A percentile compares a stretch with the other conserved stretches of the same genome.
Conservation (phyloP, 2,888 invertebrate species). For the Heteromyza rotundicornis region DNA sequence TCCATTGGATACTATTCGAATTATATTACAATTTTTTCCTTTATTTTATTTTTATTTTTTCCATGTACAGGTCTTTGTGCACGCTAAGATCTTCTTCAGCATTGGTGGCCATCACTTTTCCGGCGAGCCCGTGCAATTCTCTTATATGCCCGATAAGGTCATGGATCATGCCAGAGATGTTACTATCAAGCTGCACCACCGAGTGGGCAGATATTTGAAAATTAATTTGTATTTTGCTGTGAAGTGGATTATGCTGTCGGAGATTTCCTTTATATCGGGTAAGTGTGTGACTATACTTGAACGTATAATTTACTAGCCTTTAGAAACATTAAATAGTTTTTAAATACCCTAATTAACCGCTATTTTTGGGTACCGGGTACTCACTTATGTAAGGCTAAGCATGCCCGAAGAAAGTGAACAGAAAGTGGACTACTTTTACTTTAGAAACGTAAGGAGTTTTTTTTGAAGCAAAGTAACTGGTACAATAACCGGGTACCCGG, state of each 20-base stretch:
- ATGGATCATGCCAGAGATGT: constrained; percentile 82
- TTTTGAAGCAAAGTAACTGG: no score
- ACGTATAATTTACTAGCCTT: no score
- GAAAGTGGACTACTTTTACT: no score
- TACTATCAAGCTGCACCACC: constrained; percentile 77
- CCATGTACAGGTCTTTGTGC: constrained; percentile 78
- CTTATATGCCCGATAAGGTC: constrained; percentile 76
- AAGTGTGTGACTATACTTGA: no score
- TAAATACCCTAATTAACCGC: no score
- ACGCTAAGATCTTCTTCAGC: constrained; percentile 78
- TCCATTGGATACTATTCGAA: no score
- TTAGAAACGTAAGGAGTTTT: no score
- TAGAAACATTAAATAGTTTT: no score
- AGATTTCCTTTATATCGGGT: constrained; percentile 84
- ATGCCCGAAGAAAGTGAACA: background rate
- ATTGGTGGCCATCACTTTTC: constrained; percentile 75
- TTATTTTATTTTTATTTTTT: constrained; percentile 20
- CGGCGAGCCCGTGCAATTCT: constrained; percentile 75
- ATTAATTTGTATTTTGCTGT: constrained; percentile 79
- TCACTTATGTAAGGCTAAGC: no score
- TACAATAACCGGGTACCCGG: no score
- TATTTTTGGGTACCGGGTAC: no score
- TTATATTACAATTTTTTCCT: no score
- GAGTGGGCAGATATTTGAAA: constrained; percentile 77
- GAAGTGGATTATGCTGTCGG: constrained; percentile 85